These are phyloP conservation scores for Mechanitis messenoides DNA, from an alignment of 2,888 invertebrate species.

Conservation along the genomic window DNA sequence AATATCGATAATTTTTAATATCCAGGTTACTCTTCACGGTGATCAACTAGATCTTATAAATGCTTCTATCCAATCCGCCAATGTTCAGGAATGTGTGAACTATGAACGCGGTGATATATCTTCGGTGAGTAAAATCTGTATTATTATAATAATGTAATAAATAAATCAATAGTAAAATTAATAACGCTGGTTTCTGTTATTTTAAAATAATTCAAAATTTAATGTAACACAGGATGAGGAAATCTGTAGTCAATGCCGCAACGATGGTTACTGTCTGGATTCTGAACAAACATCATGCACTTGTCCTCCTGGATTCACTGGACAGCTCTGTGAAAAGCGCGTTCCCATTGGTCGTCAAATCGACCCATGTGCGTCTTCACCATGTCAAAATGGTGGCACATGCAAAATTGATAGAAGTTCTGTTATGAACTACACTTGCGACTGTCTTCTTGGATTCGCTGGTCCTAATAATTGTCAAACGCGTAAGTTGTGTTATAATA, in stretches of 20 bases:
- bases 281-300: slow-evolving; percentile 71
- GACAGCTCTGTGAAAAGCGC: slow-evolving; percentile 59
- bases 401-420: slow-evolving; percentile 76
- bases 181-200: no score
- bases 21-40: slow-evolving; percentile 82
- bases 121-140: not conserved
- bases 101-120: slow-evolving; percentile 63
- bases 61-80: slow-evolving; percentile 85
- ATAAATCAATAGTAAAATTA: no score
- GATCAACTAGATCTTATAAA: slow-evolving; percentile 81
- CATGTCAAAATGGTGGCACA: slow-evolving; percentile 88
- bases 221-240: slow-evolving; percentile 37
- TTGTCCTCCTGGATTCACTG: slow-evolving; percentile 67
- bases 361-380: slow-evolving; percentile 77
- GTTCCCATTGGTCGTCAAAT: slow-evolving; percentile 53
- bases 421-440: slow-evolving; percentile 80
- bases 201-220: not conserved
- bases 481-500: slow-evolving; percentile 65
- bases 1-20: slow-evolving; percentile 9
- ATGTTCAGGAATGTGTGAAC: slow-evolving; percentile 84
- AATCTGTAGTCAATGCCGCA: slow-evolving; percentile 78
- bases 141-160: not conserved
- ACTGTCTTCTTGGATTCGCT: slow-evolving; percentile 86
- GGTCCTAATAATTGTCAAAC: slow-evolving; percentile 86
- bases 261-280: slow-evolving; percentile 79